phyloP scores from a whole-genome alignment of 2,888 invertebrate species.

The Scrobipalpa atriplicella region DNA sequence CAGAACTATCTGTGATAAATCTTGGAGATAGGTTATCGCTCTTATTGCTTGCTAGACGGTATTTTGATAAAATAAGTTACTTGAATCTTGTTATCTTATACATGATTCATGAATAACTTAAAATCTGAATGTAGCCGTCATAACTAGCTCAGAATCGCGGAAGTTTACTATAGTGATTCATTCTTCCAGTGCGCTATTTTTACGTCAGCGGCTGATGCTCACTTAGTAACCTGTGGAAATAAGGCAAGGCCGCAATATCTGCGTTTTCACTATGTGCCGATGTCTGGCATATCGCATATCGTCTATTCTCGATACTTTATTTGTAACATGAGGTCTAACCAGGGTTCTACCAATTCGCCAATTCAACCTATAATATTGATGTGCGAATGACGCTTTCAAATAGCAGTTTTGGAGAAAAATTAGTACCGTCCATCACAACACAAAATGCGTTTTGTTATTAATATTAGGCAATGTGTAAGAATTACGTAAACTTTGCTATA shows the following conservation, averaged over 20 bases:
- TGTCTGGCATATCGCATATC: background rate
- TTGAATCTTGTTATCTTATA: no score
- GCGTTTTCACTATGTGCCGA: background rate
- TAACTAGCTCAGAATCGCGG: background rate
- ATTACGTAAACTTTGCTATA: no score
- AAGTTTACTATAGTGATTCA: conserved; percentile 16
- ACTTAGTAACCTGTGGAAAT: conserved; percentile 9
- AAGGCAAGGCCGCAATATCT: background rate
- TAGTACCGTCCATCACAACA: no score
- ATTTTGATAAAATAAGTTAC: background rate
- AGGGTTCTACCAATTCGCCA: no score
- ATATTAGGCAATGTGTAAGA: no score
- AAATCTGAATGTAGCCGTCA: background rate
- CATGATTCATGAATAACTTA: background rate
- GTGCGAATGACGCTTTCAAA: no score
- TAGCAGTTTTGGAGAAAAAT: no score
- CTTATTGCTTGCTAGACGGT: background rate
- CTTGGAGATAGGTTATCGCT: background rate
- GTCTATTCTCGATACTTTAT: background rate
- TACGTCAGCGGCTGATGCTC: conserved; percentile 1
- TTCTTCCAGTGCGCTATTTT: conserved; percentile 10
- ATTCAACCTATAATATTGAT: no score
- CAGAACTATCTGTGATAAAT: conserved; percentile 1
- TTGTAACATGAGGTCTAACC: no score
- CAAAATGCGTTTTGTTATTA: no score